Percentiles rank a stretch among this genome's conserved stretches.
Evolutionary conservation across 2,797 vertebrate species (phyloP).

Genomic region (Chromobotia macracanthus): DNA sequence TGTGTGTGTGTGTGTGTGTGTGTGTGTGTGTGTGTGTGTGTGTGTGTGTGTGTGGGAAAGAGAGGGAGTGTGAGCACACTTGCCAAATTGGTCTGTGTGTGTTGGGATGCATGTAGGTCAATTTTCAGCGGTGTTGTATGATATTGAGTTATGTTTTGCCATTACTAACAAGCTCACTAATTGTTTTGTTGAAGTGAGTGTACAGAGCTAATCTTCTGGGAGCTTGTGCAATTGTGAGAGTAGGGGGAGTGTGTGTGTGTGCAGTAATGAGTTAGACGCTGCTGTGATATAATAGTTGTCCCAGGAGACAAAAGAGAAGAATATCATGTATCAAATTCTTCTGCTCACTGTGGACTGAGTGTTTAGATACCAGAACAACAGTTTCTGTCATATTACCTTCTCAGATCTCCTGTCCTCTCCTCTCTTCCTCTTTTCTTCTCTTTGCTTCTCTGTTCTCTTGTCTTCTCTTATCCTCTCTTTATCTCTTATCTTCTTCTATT

Average conservation of each 20-base stretch:
- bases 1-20: too few species aligned
- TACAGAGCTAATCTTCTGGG: background rate
- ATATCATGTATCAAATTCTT: background rate
- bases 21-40: too few species aligned
- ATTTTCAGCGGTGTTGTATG: background rate
- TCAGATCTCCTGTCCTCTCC: too few species aligned
- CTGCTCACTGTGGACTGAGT: background rate
- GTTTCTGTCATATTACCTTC: background rate
- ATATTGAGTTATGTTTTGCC: background rate
- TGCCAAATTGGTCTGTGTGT: constrained; percentile 9
- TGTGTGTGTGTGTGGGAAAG: constrained; percentile 15
- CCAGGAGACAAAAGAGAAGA: background rate
- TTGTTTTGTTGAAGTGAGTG: constrained; percentile 8
- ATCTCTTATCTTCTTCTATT: too few species aligned
- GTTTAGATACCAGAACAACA: constrained; percentile 1
- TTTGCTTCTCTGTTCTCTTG: background rate
- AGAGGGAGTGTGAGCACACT: background rate
- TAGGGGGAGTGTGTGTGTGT: background rate
- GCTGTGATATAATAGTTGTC: constrained; percentile 6
- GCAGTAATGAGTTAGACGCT: constrained; percentile 19
- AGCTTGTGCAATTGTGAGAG: background rate
- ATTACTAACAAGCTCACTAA: constrained; percentile 25
- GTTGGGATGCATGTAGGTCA: constrained; percentile 26
- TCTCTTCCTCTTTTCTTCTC: too few species aligned
- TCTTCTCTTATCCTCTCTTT: too few species aligned